Conservation (phyloP, 2,888 invertebrate species). For the Malacosoma neustria region DNA sequence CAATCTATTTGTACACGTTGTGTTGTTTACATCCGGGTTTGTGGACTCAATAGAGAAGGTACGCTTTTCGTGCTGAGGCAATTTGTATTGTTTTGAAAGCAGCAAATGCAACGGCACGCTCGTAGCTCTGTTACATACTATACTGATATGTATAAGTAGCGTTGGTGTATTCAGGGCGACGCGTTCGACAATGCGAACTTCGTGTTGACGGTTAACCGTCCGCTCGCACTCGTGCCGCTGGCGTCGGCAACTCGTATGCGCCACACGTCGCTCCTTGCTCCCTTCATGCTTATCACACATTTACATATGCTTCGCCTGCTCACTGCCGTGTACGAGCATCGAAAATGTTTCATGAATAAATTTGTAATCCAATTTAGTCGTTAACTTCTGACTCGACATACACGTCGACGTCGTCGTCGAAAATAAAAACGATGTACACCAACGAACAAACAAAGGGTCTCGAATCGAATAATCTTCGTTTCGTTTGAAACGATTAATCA, state of each 20-base stretch:
- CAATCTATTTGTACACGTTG: background rate
- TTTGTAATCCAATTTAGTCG: constrained; percentile 66
- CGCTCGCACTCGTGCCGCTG: constrained; percentile 12
- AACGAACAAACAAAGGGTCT: constrained; percentile 38
- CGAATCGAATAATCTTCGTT: constrained; percentile 54
- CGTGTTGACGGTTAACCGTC: constrained; percentile 11
- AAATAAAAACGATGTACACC: constrained; percentile 39
- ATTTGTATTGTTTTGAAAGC: background rate
- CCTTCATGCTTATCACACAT: constrained; percentile 64
- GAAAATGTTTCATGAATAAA: constrained; percentile 72
- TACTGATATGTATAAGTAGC: constrained; percentile 3
- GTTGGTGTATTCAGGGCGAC: constrained; percentile 26
- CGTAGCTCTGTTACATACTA: constrained; percentile 9
- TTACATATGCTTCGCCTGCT: constrained; percentile 65
- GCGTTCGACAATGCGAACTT: constrained; percentile 45
- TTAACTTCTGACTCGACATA: constrained; percentile 55
- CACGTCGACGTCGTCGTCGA: constrained; percentile 36
- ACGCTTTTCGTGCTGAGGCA: background rate
- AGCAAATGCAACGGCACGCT: background rate
- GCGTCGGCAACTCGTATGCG: constrained; percentile 31
- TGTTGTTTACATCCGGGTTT: background rate
- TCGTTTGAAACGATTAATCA: constrained; percentile 59
- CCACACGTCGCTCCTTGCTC: constrained; percentile 37
- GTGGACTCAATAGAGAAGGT: background rate
- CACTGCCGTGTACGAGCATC: constrained; percentile 59